phyloP scores from a whole-genome alignment of 2,113 vertebrate genomes.

The Podocnemis expansa region DNA sequence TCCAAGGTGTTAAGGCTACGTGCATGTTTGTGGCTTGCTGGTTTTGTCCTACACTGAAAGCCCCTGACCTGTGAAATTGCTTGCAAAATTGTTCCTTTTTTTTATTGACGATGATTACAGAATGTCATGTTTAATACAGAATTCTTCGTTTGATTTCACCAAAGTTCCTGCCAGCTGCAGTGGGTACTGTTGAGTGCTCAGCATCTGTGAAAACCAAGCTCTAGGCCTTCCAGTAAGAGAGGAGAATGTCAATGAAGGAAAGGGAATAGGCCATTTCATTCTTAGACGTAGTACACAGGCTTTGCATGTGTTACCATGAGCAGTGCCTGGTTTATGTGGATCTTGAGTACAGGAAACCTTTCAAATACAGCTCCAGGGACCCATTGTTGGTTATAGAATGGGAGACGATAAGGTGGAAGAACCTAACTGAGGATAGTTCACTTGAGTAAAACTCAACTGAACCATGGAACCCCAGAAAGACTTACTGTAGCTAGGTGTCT shows the following conservation, averaged over 20 bases:
- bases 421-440: background rate
- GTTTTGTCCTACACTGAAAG: background rate
- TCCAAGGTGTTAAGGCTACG: fast-evolving
- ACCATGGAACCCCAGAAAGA: background rate
- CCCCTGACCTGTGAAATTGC: fast-evolving
- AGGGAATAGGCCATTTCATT: background rate
- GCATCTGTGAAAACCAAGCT: background rate
- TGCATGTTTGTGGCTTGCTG: fast-evolving
- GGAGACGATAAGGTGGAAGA: background rate
- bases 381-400: background rate
- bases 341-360: background rate
- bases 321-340: background rate
- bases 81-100: background rate
- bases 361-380: background rate
- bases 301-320: background rate
- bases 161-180: too few species aligned
- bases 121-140: background rate
- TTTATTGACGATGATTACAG: background rate
- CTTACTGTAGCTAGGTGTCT: background rate
- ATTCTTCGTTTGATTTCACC: background rate
- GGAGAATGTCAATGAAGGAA: background rate
- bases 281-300: background rate
- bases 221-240: background rate
- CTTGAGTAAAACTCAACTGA: background rate
- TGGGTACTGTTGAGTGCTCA: too few species aligned